These are phyloP conservation scores for Eptatretus atami DNA, from an alignment of 2,797 vertebrate genomes.

Conservation along the genomic window DNA sequence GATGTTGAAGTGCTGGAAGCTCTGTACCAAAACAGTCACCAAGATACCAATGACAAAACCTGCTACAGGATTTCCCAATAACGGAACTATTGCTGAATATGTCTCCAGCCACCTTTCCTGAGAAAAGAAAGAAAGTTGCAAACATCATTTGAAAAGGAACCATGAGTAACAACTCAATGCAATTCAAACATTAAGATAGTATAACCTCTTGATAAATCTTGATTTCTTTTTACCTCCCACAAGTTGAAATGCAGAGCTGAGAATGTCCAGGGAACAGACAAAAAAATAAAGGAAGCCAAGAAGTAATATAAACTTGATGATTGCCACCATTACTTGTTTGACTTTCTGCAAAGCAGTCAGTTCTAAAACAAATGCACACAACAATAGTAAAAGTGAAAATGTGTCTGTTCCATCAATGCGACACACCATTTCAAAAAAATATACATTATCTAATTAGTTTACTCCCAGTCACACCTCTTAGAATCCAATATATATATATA, in stretches of 20 bases:
- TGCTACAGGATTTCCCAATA: slow-evolving; percentile 54
- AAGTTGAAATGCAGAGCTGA: slow-evolving; percentile 8
- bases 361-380: slow-evolving; percentile 6
- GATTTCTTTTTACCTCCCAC: slow-evolving; percentile 7
- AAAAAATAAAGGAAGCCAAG: slow-evolving; percentile 7
- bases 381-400: too few species aligned
- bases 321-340: not conserved
- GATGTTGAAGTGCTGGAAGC: slow-evolving; percentile 73
- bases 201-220: too few species aligned
- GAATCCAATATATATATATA: too few species aligned
- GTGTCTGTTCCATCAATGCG: too few species aligned
- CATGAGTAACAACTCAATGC: too few species aligned
- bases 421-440: too few species aligned
- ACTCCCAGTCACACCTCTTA: too few species aligned
- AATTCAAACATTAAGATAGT: too few species aligned
- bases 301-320: not conserved
- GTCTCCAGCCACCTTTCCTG: slow-evolving; percentile 62
- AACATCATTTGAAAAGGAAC: too few species aligned
- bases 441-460: too few species aligned
- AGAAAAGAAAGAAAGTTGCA: slow-evolving; percentile 6
- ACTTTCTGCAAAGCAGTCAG: slow-evolving; percentile 1
- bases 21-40: slow-evolving; percentile 63
- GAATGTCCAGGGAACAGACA: slow-evolving; percentile 8
- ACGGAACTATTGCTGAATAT: slow-evolving; percentile 55
- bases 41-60: slow-evolving; percentile 64